Evolutionary conservation across 92 coral and sea anemone genomes (phyloP).

Genomic region (Porites rus): DNA sequence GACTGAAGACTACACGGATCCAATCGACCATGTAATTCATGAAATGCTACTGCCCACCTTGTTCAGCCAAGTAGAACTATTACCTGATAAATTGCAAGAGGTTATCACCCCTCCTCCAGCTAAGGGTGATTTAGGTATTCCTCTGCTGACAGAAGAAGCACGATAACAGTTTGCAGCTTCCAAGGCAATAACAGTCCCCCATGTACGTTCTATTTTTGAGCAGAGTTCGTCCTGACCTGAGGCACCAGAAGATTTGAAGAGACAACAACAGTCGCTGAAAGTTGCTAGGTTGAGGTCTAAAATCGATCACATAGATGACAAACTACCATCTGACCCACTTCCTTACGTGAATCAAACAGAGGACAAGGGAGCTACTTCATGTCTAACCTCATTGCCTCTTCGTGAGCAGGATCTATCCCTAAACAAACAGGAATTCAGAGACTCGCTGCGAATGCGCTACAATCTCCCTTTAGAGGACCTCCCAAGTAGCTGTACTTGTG

Average conservation of each 20-base stretch:
- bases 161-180: slow-evolving; percentile 29
- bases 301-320: slow-evolving; percentile 47
- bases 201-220: too few species aligned
- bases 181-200: too few species aligned
- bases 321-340: slow-evolving; percentile 48
- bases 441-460: slow-evolving; percentile 27
- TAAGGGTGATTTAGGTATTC: slow-evolving; percentile 16
- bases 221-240: too few species aligned
- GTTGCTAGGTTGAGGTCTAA: background rate
- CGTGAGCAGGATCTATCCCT: slow-evolving; percentile 50
- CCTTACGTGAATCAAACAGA: slow-evolving; percentile 32
- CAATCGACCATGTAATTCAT: slow-evolving; percentile 24
- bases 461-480: slow-evolving; percentile 8
- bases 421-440: slow-evolving; percentile 50
- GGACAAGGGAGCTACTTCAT: slow-evolving; percentile 36
- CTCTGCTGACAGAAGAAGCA: slow-evolving; percentile 9
- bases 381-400: too few species aligned
- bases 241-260: too few species aligned
- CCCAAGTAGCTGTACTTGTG: slow-evolving; percentile 9
- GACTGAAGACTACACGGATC: slow-evolving; percentile 44
- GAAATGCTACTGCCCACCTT: background rate
- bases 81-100: slow-evolving; percentile 37
- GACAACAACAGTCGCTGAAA: slow-evolving; percentile 37
- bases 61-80: slow-evolving; percentile 46
- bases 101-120: slow-evolving; percentile 44